Evolutionary conservation across 2,888 invertebrate species (phyloP).

Genomic region (Eupithecia pulchellata): DNA sequence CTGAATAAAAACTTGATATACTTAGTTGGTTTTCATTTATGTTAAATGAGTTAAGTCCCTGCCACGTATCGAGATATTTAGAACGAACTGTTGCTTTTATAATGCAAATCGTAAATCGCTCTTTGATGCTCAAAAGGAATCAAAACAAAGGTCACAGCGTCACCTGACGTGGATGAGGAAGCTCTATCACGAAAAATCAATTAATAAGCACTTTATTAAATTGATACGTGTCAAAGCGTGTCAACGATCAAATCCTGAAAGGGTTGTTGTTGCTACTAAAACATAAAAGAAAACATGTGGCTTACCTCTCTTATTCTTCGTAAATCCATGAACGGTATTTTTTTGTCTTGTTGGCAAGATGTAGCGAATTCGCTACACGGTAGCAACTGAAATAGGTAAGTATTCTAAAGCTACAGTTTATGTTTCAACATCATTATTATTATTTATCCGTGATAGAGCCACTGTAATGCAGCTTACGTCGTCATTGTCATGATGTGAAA

Average conservation of each 20-base stretch:
- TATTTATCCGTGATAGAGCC: not conserved
- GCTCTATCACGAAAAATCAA: not conserved
- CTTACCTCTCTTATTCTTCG: not conserved
- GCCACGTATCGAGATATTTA: no score
- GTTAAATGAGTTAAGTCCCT: no score
- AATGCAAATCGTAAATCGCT: no score
- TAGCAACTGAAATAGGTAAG: not conserved
- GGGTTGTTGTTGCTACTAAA: not conserved
- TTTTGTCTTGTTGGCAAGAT: no score
- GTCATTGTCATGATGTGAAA: constrained; percentile 27
- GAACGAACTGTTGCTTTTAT: no score
- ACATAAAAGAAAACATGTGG: no score
- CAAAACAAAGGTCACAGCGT: not conserved
- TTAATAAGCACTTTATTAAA: not conserved
- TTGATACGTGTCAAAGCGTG: not conserved
- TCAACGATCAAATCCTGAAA: not conserved
- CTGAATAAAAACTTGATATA: no score
- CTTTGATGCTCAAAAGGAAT: not conserved
- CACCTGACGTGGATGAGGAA: not conserved
- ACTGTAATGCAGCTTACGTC: constrained; percentile 2
- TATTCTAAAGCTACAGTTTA: no score
- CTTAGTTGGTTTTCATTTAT: no score
- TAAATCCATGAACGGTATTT: not conserved
- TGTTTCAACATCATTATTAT: not conserved
- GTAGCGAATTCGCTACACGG: not conserved